Base-by-base conservation (phyloP, 2,113 vertebrate genomes). In the Edolisoma coerulescens region DNA sequence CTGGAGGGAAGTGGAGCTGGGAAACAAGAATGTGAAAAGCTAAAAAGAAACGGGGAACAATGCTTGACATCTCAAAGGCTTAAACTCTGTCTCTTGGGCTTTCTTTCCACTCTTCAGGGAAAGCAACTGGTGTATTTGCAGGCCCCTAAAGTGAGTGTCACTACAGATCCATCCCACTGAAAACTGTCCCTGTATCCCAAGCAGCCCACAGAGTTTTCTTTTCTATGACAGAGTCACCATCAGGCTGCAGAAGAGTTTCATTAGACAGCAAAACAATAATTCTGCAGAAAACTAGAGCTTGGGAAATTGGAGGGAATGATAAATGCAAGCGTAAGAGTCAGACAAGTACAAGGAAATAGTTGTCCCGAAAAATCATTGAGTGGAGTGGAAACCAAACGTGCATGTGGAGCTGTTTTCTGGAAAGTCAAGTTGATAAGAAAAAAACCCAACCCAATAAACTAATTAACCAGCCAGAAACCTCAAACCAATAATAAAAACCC, bases 391-490 rank as follows among this genome's bases (percentile, higher is more conserved):
- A 74, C 28, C 42, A 87, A 93, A 67, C 23, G 15, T 39, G 16
- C 10, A 44, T 22, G 16, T 44, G 64, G 37, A 84, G 28, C 26
- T 84, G 2, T 86, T 95, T 96, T 92, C 68, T 93, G 65, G 44
- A 71, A 89, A 95, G 47, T 37, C 13, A 50, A 42, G 14, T 10
- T 59, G 53, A 94, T 91, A 73, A 76, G 21, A 39, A 56, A 27
- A 17, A 64, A 27, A 7, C 11, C 14, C 53, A n/a, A 41, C 19
- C n/a, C 69, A 69, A 7, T 13, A 4, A 26, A 21, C 33, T 10
- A 63, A 23, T 4, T 8, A 73, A 59, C 2, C 23, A 64, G 35
- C 19, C 23, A 44, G 8, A 39, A 78, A 16, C 23, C 32, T 45
- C 7, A 87, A 60, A 16, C 3, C 35, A 75, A 28, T 47, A 28